Conservation (phyloP, 2,113 vertebrate species). For the Mesitornis unicolor region DNA sequence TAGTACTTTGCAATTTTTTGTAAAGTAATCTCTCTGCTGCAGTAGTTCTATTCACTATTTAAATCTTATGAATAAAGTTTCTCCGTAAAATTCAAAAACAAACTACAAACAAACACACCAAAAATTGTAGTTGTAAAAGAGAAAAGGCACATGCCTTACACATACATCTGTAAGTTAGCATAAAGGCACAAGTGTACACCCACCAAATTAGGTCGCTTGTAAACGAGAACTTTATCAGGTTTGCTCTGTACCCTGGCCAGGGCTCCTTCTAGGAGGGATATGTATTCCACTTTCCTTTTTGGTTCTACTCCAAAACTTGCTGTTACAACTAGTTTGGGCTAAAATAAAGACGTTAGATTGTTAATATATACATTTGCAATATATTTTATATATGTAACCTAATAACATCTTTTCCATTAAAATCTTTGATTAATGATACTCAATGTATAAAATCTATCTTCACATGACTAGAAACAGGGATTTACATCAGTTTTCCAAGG, state of each 20-base stretch:
- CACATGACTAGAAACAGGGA: neutral
- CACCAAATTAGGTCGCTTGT: conserved; percentile 88
- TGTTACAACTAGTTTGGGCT: conserved; percentile 93
- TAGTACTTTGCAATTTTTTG: neutral
- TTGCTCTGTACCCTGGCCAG: conserved; percentile 80
- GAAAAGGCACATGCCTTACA: neutral
- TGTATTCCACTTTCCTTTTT: conserved; percentile 86
- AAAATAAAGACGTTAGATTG: neutral
- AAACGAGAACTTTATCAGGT: conserved; percentile 89
- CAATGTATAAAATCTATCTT: neutral
- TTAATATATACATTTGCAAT: neutral
- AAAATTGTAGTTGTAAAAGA: neutral
- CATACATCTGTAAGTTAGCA: neutral
- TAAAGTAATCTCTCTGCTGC: neutral
- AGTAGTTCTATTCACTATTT: neutral
- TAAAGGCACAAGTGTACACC: neutral
- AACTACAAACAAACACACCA: neutral
- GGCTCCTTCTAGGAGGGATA: conserved; percentile 89
- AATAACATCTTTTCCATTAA: neutral
- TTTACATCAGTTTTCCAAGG: neutral
- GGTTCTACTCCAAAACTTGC: conserved; percentile 95
- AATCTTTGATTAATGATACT: neutral
- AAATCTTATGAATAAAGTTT: neutral
- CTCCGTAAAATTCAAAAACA: neutral
- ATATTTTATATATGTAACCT: neutral